Evolutionary conservation across 2,113 vertebrate genomes (phyloP).

Genomic region (Grallaria varia): DNA sequence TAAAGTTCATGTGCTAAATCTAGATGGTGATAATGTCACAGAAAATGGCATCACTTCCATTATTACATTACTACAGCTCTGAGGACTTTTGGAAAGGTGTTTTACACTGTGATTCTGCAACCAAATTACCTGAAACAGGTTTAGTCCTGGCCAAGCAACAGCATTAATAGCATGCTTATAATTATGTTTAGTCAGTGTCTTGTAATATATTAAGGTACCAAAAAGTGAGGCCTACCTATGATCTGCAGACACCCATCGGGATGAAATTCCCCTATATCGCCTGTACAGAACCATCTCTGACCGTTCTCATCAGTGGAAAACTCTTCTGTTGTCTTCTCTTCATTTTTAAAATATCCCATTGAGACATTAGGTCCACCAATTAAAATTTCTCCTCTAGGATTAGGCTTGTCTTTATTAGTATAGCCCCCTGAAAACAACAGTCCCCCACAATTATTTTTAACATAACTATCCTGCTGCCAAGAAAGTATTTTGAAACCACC

Average conservation of each 20-base stretch:
- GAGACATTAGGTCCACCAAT: conserved; percentile 95
- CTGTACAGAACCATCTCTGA: conserved; percentile 96
- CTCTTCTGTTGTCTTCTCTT: conserved; percentile 81
- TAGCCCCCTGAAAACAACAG: conserved; percentile 84
- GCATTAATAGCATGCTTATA: neutral
- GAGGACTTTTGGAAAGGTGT: neutral
- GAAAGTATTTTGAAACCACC: neutral
- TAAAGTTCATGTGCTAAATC: neutral
- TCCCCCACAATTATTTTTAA: neutral
- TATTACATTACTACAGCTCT: neutral
- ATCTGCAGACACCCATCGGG: conserved; percentile 95
- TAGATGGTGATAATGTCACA: neutral
- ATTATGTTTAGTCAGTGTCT: neutral
- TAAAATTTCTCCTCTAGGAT: conserved; percentile 92
- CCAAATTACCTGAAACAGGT: neutral
- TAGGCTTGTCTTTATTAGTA: conserved; percentile 86
- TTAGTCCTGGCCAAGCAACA: neutral
- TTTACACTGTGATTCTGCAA: neutral
- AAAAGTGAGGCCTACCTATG: conserved; percentile 80
- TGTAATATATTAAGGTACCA: neutral
- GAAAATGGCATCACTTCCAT: neutral
- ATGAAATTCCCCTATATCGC: conserved; percentile 93
- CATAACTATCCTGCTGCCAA: neutral
- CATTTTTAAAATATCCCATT: conserved; percentile 89
- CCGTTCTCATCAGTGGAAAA: conserved; percentile 86